These are phyloP conservation scores for Drosophila mimica DNA, from an alignment of 2,888 invertebrate genomes.

Conservation along the genomic window DNA sequence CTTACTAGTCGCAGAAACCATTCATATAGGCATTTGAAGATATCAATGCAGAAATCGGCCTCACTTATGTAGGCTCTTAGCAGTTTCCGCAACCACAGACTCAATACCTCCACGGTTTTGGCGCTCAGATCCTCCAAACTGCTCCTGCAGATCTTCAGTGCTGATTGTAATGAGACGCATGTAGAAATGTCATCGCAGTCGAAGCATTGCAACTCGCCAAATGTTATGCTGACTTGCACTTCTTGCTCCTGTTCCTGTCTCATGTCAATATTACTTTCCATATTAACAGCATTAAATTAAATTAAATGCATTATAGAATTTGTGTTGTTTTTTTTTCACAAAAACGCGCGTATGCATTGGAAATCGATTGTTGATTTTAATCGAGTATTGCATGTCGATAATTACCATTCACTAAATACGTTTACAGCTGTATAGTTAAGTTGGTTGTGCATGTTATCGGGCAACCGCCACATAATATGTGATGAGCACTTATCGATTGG, in stretches of 20 bases:
- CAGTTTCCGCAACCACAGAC: slow-evolving; percentile 62
- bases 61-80: slow-evolving; percentile 50
- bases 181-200: slow-evolving; percentile 37
- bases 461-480: slow-evolving; percentile 5
- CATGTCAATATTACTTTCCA: slow-evolving; percentile 5
- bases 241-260: neutral
- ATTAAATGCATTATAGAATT: neutral
- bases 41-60: slow-evolving; percentile 18
- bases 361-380: neutral
- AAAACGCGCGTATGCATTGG: slow-evolving; percentile 27
- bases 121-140: slow-evolving; percentile 26
- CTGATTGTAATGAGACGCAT: slow-evolving; percentile 30
- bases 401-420: slow-evolving; percentile 15
- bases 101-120: slow-evolving; percentile 39
- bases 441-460: slow-evolving; percentile 3
- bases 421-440: neutral
- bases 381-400: neutral
- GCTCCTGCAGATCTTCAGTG: slow-evolving; percentile 44
- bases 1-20: slow-evolving; percentile 51
- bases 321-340: slow-evolving; percentile 15
- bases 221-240: slow-evolving; percentile 27
- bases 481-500: neutral
- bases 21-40: slow-evolving; percentile 40
- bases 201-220: slow-evolving; percentile 45
- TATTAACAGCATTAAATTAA: neutral